These are phyloP conservation scores for Salvelinus fontinalis DNA, from an alignment of 2,113 vertebrate species.

Conservation along the genomic window DNA sequence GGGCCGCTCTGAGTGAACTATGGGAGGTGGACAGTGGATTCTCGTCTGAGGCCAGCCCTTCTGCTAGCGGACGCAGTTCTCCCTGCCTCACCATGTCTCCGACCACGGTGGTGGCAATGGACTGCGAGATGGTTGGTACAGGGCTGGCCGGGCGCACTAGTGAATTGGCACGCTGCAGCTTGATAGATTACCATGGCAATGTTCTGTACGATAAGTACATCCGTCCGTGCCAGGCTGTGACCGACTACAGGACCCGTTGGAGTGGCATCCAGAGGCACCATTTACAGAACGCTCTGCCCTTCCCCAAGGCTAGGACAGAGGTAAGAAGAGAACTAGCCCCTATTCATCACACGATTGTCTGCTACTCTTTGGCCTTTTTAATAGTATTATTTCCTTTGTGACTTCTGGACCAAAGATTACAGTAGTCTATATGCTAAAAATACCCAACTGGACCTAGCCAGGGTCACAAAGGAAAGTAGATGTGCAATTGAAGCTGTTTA, in stretches of 20 bases:
- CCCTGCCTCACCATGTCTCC: constrained; percentile 43
- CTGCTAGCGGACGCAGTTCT: constrained; percentile 42
- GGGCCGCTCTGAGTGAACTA: constrained; percentile 3
- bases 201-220: constrained; percentile 90
- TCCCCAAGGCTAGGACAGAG: constrained; percentile 82
- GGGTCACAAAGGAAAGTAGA: too few relatives aligned
- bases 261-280: constrained; percentile 85
- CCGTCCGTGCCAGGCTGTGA: constrained; percentile 77
- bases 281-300: constrained; percentile 79
- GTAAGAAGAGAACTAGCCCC: constrained; percentile 56
- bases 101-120: constrained; percentile 80
- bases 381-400: too few relatives aligned
- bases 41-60: constrained; percentile 60
- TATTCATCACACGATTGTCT: too few relatives aligned
- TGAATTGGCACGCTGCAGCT: constrained; percentile 89
- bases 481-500: too few relatives aligned
- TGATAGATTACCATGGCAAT: constrained; percentile 84
- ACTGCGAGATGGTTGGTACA: constrained; percentile 98
- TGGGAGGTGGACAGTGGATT: constrained; percentile 73
- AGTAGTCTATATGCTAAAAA: too few relatives aligned
- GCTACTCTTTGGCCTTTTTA: too few relatives aligned
- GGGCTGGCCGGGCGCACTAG: constrained; percentile 81
- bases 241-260: constrained; percentile 91
- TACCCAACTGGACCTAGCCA: too few relatives aligned
- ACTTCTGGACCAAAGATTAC: too few relatives aligned